A percentile compares a stretch with the other conserved stretches of the same genome.
Evolutionary conservation across 1,140 invertebrate species (phyloP).

Genomic region (Agrypnia vestita): DNA sequence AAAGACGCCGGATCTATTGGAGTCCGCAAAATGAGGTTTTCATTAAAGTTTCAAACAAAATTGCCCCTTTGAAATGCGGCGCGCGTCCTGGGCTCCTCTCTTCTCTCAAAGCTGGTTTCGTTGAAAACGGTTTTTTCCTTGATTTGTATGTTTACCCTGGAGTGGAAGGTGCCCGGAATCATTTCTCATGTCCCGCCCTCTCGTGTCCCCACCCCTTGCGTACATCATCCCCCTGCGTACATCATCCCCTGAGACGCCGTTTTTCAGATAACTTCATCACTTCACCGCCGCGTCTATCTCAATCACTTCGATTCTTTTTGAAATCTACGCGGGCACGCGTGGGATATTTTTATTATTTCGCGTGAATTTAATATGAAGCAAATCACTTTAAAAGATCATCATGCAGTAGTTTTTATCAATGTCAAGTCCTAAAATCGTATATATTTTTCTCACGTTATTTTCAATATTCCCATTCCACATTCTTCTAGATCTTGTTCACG

Average conservation of each 20-base stretch:
- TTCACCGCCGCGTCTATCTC: not conserved
- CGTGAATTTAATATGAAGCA: too few species aligned
- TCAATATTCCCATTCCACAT: too few species aligned
- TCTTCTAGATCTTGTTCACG: too few species aligned
- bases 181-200: slow-evolving; percentile 22
- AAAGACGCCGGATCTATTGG: too few species aligned
- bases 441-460: too few species aligned
- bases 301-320: not conserved
- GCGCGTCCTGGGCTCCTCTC: not conserved
- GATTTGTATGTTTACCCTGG: slow-evolving; percentile 36
- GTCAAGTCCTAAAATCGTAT: too few species aligned
- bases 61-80: not conserved
- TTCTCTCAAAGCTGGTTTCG: not conserved
- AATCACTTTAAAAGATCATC: too few species aligned
- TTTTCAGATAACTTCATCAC: slow-evolving; percentile 16
- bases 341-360: too few species aligned
- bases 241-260: slow-evolving; percentile 1
- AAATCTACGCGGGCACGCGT: too few species aligned
- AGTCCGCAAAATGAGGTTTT: not conserved
- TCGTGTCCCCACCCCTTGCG: not conserved
- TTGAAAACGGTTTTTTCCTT: slow-evolving; percentile 16
- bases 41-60: not conserved
- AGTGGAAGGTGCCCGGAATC: slow-evolving; percentile 24
- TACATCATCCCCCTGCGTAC: not conserved
- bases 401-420: too few species aligned